phyloP scores from a whole-genome alignment of 2,888 invertebrate genomes.

The Calliphora vomitoria region DNA sequence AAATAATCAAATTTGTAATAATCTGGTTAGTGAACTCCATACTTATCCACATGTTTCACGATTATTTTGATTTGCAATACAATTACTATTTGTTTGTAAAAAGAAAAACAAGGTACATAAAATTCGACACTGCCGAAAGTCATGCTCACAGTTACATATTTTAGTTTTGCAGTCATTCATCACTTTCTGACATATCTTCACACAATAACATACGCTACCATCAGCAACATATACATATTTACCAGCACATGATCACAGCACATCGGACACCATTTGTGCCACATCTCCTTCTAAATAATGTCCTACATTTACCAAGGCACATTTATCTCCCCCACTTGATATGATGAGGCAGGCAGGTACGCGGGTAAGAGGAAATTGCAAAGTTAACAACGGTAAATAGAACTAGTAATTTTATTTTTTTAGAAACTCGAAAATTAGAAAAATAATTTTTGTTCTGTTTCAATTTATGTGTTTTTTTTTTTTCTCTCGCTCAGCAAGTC shows the following conservation, averaged over 20 bases:
- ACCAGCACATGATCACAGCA: constrained; percentile 10
- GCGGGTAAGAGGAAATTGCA: not conserved
- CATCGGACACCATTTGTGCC: constrained; percentile 34
- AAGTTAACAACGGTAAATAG: constrained; percentile 32
- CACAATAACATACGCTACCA: not conserved
- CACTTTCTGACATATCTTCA: constrained; percentile 38
- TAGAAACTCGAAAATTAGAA: constrained; percentile 51
- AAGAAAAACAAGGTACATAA: not conserved
- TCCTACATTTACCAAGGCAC: not conserved
- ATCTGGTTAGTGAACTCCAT: too few relatives aligned
- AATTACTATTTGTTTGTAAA: not conserved
- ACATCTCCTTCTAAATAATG: constrained; percentile 26
- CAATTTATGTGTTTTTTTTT: not conserved
- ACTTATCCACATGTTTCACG: too few relatives aligned
- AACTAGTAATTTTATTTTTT: constrained; percentile 20
- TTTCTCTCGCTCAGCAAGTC: not conserved
- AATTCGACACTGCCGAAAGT: not conserved
- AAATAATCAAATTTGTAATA: too few relatives aligned
- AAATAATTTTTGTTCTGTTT: constrained; percentile 36
- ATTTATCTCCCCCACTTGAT: constrained; percentile 26
- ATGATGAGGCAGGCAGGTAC: not conserved
- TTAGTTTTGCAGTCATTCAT: constrained; percentile 43
- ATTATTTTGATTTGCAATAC: too few relatives aligned
- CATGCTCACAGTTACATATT: not conserved
- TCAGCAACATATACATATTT: not conserved